These are phyloP conservation scores for Aldrovandia affinis DNA, from an alignment of 2,797 vertebrate genomes.

Conservation along the genomic window DNA sequence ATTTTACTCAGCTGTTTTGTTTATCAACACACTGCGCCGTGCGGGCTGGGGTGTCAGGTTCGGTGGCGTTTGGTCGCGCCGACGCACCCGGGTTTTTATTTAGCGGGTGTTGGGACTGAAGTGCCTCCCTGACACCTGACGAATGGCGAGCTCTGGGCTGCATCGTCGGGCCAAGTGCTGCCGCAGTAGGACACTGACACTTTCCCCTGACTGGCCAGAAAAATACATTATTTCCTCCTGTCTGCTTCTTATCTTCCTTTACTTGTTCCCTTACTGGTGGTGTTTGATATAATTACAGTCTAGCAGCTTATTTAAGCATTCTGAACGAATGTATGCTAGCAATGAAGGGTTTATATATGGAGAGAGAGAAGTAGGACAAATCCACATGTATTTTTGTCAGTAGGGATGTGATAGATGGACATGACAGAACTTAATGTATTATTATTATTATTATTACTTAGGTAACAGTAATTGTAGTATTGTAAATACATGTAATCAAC, in stretches of 20 bases:
- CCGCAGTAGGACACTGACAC: neutral
- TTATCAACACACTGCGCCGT: too few species aligned
- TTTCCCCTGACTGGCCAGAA: neutral
- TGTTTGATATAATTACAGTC: neutral
- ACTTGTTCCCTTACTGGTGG: neutral
- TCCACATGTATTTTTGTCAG: neutral
- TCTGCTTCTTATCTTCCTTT: neutral
- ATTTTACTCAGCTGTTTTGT: neutral
- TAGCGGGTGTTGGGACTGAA: neutral
- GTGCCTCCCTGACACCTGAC: neutral
- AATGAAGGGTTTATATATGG: neutral
- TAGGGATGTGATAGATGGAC: neutral
- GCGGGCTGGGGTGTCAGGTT: neutral
- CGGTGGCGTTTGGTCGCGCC: neutral
- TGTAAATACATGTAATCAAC: neutral
- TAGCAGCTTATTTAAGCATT: neutral
- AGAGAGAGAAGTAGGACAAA: neutral
- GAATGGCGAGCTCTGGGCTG: neutral
- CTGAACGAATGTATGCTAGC: neutral
- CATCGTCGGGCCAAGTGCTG: neutral
- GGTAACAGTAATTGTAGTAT: neutral
- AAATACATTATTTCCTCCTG: neutral
- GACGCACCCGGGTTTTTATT: neutral
- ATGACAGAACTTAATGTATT: neutral
- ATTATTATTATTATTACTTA: neutral